phyloP scores from a whole-genome alignment of 2,797 vertebrate genomes.

The Catamblyrhynchus diadema region DNA sequence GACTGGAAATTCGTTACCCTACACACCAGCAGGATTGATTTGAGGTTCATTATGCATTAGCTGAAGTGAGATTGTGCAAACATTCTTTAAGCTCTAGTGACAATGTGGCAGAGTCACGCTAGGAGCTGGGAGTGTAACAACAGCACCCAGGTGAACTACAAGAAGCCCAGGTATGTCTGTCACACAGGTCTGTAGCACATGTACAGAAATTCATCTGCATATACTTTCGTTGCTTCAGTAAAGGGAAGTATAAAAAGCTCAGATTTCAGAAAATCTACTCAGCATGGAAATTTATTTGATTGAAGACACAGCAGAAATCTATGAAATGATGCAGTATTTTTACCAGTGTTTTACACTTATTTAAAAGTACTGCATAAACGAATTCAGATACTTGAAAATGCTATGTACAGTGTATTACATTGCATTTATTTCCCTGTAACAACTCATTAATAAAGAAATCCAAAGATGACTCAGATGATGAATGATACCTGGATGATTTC shows the following conservation, averaged over 20 bases:
- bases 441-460: background rate
- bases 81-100: background rate
- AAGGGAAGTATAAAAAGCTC: background rate
- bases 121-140: background rate
- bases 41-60: background rate
- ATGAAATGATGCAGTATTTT: background rate
- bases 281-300: background rate
- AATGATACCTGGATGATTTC: background rate
- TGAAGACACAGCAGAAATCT: background rate
- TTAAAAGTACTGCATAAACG: background rate
- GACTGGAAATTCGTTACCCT: constrained; percentile 6
- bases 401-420: background rate
- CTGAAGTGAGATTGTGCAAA: constrained; percentile 5
- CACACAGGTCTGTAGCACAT: background rate
- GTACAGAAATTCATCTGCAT: background rate
- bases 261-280: background rate
- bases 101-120: background rate
- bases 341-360: background rate
- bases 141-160: background rate
- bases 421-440: background rate
- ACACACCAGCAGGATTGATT: background rate
- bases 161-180: background rate
- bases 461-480: background rate
- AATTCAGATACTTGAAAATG: background rate
- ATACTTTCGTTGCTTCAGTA: background rate